Base-by-base conservation (phyloP, 2,888 invertebrate genomes). In the Bembecia ichneumoniformis region DNA sequence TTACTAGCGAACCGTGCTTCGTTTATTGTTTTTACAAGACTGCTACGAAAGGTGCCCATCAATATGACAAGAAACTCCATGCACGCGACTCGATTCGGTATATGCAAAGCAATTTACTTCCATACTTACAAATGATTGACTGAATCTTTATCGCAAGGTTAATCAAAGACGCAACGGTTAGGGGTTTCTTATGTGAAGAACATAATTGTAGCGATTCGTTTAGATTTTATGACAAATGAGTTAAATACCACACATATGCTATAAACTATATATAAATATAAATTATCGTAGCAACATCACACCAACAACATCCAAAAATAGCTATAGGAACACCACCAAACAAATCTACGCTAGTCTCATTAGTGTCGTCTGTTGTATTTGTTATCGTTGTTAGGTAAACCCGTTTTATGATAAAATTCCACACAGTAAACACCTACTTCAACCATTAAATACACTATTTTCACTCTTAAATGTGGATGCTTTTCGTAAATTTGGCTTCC, bases 391-490 rank as follows among this genome's bases (percentile, higher is more conserved):
- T 68, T 64, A 65, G 59, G 62, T 60, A 64, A 67, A 68, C 56
- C 63, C 28, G 28, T 28, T 28, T 28, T 28, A 70, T 64, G 69
- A 56, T 66, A 53, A 54, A 56, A 58, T 59, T 63, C 66, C 71
- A 76, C 69, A 68, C 60, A 55, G 68, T 66, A 55, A 54, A 70
- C 81, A 86, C 84, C 82, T 82, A 83, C 82, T 64, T 87, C 79
- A 87, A 84, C 87, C 87, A 83, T 87, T 86, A 77, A 86, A 81
- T 71, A 87, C 84, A 82, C 87, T 87, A 87, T 87, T 87, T 84
- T 87, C 87, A 79, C 87, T 87, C 77, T 86, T 87, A 84, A 86
- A 86, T 69, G 84, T 86, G 75, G 87, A 84, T 79, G 87, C 82
- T 83, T 87, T 87, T 77, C 77, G 79, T 77, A 88, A 84, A 80